phyloP scores from a whole-genome alignment of 1,140 invertebrate species.

The Aphaenogaster ashmeadi region DNA sequence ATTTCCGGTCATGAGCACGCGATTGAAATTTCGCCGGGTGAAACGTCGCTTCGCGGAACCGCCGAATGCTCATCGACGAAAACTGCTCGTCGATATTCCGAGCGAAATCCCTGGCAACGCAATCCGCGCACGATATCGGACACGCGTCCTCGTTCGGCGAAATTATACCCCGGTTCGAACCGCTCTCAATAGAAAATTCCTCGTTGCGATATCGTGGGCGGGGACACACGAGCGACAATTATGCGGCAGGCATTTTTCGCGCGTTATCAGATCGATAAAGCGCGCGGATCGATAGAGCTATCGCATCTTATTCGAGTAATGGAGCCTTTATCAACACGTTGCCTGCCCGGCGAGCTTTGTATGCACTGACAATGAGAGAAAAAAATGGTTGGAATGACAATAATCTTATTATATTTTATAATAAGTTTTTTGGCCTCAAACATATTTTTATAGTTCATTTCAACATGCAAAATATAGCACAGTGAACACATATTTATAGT shows the following conservation, averaged over 20 bases:
- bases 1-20: slow-evolving; percentile 45
- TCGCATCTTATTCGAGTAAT: neutral
- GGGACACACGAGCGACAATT: neutral
- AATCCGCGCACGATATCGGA: slow-evolving; percentile 4
- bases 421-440: too few relatives aligned
- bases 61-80: slow-evolving; percentile 5
- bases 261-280: neutral
- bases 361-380: too few relatives aligned
- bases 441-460: too few relatives aligned
- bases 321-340: neutral
- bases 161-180: neutral
- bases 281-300: neutral
- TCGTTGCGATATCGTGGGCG: neutral
- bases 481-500: too few relatives aligned
- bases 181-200: neutral
- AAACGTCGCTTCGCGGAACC: neutral
- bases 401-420: too few relatives aligned
- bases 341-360: neutral
- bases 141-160: slow-evolving; percentile 23
- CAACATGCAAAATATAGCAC: too few relatives aligned
- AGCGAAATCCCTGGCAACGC: neutral
- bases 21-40: slow-evolving; percentile 37
- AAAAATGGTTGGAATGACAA: too few relatives aligned
- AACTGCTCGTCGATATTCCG: slow-evolving; percentile 23
- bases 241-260: neutral